phyloP scores from a whole-genome alignment of 1,140 invertebrate genomes.

The Drosophila sproati region DNA sequence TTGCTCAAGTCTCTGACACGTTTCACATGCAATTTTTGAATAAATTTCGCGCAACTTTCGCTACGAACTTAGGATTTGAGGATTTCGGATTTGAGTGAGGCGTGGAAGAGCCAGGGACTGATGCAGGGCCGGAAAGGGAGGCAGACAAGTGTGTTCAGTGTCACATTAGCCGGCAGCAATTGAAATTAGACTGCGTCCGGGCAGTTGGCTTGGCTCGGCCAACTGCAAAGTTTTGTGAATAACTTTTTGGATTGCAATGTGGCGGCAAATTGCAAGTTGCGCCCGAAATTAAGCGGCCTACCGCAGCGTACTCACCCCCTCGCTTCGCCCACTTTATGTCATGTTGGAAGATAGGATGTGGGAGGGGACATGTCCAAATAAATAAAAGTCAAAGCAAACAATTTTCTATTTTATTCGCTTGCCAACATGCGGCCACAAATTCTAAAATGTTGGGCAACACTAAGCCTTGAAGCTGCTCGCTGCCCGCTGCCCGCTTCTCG shows the following conservation, averaged over 20 bases:
- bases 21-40: conserved; percentile 75
- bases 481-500: background rate
- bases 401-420: conserved; percentile 72
- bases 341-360: background rate
- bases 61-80: conserved; percentile 59
- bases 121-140: too few relatives aligned
- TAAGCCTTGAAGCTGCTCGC: background rate
- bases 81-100: background rate
- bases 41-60: conserved; percentile 69
- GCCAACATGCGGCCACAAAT: conserved; percentile 53
- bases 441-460: conserved; percentile 47
- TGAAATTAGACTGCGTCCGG: conserved; percentile 63
- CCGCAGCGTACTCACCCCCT: conserved; percentile 35
- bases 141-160: background rate
- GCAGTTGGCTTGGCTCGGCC: conserved; percentile 16
- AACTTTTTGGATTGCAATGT: conserved; percentile 67
- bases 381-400: conserved; percentile 65
- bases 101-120: background rate
- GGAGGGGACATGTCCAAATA: conserved; percentile 55
- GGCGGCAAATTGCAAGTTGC: conserved; percentile 77
- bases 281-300: conserved; percentile 71
- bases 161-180: conserved; percentile 71
- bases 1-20: conserved; percentile 61
- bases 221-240: conserved; percentile 26
- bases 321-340: background rate